phyloP scores from a whole-genome alignment of 2,888 invertebrate species.

The Xylophagus ater region DNA sequence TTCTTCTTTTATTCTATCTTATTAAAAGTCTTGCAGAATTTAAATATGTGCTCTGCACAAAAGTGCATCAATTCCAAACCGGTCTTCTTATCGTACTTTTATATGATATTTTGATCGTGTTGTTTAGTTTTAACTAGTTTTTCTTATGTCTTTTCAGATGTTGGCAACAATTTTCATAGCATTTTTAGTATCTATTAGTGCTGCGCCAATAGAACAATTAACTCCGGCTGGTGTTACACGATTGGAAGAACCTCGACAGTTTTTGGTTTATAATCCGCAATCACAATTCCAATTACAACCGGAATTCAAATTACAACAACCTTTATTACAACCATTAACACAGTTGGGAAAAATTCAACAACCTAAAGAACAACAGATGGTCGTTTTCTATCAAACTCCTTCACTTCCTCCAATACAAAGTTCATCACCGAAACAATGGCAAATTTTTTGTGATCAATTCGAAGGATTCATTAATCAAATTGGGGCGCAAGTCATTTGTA shows the following conservation, averaged over 20 bases:
- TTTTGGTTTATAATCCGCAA: slow-evolving; percentile 36
- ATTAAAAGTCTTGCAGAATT: too few relatives aligned
- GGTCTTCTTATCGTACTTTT: too few relatives aligned
- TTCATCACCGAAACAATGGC: too few relatives aligned
- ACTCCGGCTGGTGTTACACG: slow-evolving; percentile 2
- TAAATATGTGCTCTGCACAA: too few relatives aligned
- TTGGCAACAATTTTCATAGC: slow-evolving; percentile 8
- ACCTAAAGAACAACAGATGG: slow-evolving; percentile 32
- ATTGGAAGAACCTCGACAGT: slow-evolving; percentile 21
- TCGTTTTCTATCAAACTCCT: too few relatives aligned
- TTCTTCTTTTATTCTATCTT: too few relatives aligned
- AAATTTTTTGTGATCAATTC: not conserved
- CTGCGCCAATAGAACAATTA: slow-evolving; percentile 11
- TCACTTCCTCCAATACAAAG: too few relatives aligned
- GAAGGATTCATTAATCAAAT: not conserved
- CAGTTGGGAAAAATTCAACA: slow-evolving; percentile 31
- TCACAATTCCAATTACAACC: slow-evolving; percentile 31
- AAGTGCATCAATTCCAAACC: too few relatives aligned
- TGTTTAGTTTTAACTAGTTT: not conserved
- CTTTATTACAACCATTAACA: slow-evolving; percentile 22
- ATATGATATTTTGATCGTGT: too few relatives aligned
- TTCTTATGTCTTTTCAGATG: slow-evolving; percentile 11
- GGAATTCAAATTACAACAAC: slow-evolving; percentile 15
- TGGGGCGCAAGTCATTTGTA: too few relatives aligned
- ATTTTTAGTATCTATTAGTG: slow-evolving; percentile 1